Base-by-base conservation (phyloP, 2,797 vertebrate genomes). In the Galago senegalensis region DNA sequence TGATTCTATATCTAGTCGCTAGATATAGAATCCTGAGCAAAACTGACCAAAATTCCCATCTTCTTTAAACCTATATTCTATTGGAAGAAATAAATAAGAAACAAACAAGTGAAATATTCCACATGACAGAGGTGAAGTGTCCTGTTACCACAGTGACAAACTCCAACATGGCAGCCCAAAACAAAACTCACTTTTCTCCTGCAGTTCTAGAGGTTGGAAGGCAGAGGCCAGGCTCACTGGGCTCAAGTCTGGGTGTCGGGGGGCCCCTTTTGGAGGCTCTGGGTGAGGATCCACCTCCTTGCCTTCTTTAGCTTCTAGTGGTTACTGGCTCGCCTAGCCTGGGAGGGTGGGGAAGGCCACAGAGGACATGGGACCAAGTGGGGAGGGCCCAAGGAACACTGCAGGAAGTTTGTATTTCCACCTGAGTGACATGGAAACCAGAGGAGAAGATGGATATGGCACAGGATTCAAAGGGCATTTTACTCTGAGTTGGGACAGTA, bases 91-190 rank as follows among this genome's bases (percentile, higher is more conserved):
- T 4, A 67, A 34, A n/a, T 6, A 12, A n/a, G 37, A 14, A 46
- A 58, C 5, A 23, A 9, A 7, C 3, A 9, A 6, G 31, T 0
- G 3, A 23, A 2, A 18, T 0, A 0, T 2, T 0, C 18, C 0
- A 11, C 3, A 20, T 14, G 58, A 23, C 34, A 0, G 25, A 6
- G 1, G 40, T 7, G 7, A 18, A 7, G 29, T 18, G 11, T 23
- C 65, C 49, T 17, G 9, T 18, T 14, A n/a, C 20, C 40, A 34
- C 43, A 20, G 1, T 2, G 5, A 34, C 11, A 14, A 23, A 2
- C 17, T 1, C 37, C 4, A 0, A 0, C 3, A 0, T 7, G 29
- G 46, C 11, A 7, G 60, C 46, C 21, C 5, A 5, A 7, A 10
- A 37, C 13, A 40, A 17, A 46, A 21, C 14, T 1, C 0, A 21